A percentile compares a stretch with the other conserved stretches of the same genome.
These are phyloP conservation scores for Synanthedon formicaeformis DNA, from an alignment of 2,888 invertebrate genomes.

Conservation along the genomic window DNA sequence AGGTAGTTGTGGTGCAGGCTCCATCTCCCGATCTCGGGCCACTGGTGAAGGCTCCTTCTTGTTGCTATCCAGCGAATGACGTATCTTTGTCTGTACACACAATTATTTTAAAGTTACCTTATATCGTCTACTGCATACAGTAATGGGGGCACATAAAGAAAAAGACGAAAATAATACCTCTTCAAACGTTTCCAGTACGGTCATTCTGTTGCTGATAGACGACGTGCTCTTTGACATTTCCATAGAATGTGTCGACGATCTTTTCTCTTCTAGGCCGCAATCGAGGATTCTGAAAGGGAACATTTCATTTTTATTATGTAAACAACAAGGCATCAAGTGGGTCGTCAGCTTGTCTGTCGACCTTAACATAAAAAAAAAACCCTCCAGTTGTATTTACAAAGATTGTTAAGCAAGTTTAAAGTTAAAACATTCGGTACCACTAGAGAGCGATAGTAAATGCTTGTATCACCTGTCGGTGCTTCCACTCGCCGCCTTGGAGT, in stretches of 20 bases:
- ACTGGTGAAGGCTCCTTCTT: constrained; percentile 30
- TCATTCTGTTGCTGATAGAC: constrained; percentile 57
- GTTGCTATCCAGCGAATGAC: constrained; percentile 42
- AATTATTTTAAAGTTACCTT: too few relatives aligned
- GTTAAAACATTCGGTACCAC: too few relatives aligned
- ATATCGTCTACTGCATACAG: too few relatives aligned
- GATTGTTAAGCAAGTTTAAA: too few relatives aligned
- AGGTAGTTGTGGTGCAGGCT: constrained; percentile 23
- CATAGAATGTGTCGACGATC: constrained; percentile 47
- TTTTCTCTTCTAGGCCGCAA: constrained; percentile 52
- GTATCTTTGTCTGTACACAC: constrained; percentile 33
- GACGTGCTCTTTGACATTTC: constrained; percentile 69
- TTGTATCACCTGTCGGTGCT: constrained; percentile 47
- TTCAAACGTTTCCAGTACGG: constrained; percentile 52
- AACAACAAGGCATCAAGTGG: not conserved
- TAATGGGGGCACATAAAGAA: too few relatives aligned
- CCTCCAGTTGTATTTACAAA: too few relatives aligned
- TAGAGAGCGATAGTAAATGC: too few relatives aligned
- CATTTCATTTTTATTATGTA: not conserved
- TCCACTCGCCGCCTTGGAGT: constrained; percentile 27
- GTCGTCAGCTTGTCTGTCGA: too few relatives aligned
- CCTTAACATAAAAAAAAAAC: too few relatives aligned
- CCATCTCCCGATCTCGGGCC: constrained; percentile 23
- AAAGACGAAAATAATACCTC: constrained; percentile 26
- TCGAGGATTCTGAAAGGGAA: constrained; percentile 45